Conservation (phyloP, 23 tunicate species). For the Halocynthia roretzi region DNA sequence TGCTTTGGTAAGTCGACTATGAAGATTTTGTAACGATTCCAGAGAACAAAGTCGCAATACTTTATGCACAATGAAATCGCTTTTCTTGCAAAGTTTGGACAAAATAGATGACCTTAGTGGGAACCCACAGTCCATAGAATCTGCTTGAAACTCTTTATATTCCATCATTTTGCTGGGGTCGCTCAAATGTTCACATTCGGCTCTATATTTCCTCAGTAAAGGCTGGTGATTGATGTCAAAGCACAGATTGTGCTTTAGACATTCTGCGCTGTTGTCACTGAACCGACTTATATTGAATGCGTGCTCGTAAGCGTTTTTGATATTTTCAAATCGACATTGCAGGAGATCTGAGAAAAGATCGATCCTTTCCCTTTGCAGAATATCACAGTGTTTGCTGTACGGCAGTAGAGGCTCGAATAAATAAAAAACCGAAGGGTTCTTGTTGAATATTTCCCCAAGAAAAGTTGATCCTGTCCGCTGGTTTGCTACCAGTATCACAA, state of each 20-base stretch:
- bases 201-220: slow-evolving; percentile 21
- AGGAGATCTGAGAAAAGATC: slow-evolving; percentile 17
- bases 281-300: slow-evolving; percentile 26
- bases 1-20: not conserved
- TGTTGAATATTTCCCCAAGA: slow-evolving; percentile 51
- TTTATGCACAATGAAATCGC: slow-evolving; percentile 32
- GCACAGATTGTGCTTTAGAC: slow-evolving; percentile 42
- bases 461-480: slow-evolving; percentile 77
- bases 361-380: slow-evolving; percentile 27
- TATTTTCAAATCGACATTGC: slow-evolving; percentile 26
- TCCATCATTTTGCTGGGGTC: not conserved
- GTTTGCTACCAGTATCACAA: slow-evolving; percentile 47
- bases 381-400: slow-evolving; percentile 43
- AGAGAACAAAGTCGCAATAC: slow-evolving; percentile 49
- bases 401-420: slow-evolving; percentile 76
- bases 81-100: slow-evolving; percentile 15
- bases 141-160: not conserved
- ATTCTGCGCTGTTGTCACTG: slow-evolving; percentile 40
- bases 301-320: slow-evolving; percentile 16
- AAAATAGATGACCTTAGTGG: slow-evolving; percentile 18
- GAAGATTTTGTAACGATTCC: slow-evolving; percentile 6
- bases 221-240: slow-evolving; percentile 34
- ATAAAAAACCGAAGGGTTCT: slow-evolving; percentile 45
- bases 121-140: not conserved
- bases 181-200: not conserved